Evolutionary conservation across 2,888 invertebrate genomes (phyloP).

Genomic region (Sepiola atlantica): DNA sequence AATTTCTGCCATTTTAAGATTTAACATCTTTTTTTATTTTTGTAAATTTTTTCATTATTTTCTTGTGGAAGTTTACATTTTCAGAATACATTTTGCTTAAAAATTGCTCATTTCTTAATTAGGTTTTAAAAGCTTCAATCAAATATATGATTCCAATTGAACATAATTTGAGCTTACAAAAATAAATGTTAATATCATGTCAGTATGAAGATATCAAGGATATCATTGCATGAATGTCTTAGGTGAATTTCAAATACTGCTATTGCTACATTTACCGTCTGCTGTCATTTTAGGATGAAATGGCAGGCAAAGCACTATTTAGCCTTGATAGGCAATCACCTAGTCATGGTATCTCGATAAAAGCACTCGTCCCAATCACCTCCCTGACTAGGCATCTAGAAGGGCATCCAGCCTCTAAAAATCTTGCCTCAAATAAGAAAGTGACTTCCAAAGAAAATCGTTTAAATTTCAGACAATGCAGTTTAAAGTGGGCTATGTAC

Average conservation of each 20-base stretch:
- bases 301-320: too few species aligned
- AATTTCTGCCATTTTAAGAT: background rate
- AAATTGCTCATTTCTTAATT: background rate
- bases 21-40: background rate
- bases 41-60: background rate
- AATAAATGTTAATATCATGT: background rate
- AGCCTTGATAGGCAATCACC: too few species aligned
- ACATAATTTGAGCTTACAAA: background rate
- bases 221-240: background rate
- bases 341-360: too few species aligned
- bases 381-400: too few species aligned
- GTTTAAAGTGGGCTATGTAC: too few species aligned
- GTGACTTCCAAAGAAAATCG: too few species aligned
- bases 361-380: too few species aligned
- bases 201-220: background rate
- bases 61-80: background rate
- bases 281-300: too few species aligned
- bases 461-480: too few species aligned
- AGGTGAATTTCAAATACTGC: background rate
- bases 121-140: background rate
- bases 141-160: background rate
- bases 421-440: too few species aligned
- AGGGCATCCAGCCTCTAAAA: too few species aligned
- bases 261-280: too few species aligned
- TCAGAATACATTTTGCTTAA: background rate